A percentile compares a stretch with the other conserved stretches of the same genome.
phyloP scores from a whole-genome alignment of 92 coral and sea anemone genomes.

The Micromussa lordhowensis region DNA sequence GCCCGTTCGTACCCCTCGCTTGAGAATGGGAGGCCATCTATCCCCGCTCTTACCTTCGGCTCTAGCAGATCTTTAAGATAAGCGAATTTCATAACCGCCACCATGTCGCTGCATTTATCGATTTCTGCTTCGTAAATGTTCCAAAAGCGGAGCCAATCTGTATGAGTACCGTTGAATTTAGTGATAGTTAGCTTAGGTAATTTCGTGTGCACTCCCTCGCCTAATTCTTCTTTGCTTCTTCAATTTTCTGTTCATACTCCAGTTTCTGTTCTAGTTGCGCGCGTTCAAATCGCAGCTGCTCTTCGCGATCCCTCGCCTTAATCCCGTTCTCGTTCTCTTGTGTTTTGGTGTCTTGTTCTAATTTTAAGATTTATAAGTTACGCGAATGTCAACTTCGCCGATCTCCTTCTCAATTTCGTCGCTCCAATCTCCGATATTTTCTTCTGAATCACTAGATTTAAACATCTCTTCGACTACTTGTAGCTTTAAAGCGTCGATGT shows the following conservation, averaged over 20 bases:
- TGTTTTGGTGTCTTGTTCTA: background rate
- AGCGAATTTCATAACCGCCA: conserved; percentile 14
- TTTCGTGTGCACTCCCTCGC: background rate
- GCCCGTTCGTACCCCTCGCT: background rate
- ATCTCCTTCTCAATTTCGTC: conserved; percentile 16
- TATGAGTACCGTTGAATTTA: background rate
- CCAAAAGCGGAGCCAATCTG: conserved; percentile 67
- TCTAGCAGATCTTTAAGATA: conserved; percentile 33
- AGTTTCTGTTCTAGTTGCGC: background rate
- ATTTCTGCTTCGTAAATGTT: conserved; percentile 31
- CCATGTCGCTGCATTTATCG: conserved; percentile 28
- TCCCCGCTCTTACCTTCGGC: conserved; percentile 12
- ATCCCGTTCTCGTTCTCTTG: background rate
- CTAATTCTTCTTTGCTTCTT: background rate
- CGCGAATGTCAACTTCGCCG: conserved; percentile 3
- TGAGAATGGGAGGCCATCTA: conserved; percentile 36
- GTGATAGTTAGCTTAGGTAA: background rate
- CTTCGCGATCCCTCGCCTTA: background rate
- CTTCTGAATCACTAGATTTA: conserved; percentile 9
- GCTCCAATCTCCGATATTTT: conserved; percentile 17
- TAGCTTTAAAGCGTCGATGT: conserved; percentile 2
- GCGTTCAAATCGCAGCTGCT: background rate
- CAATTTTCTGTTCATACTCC: background rate
- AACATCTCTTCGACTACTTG: conserved; percentile 26
- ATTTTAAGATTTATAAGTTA: background rate